These are phyloP conservation scores for Leucoraja ocellata DNA, from an alignment of 2,797 vertebrate genomes.

Conservation along the genomic window DNA sequence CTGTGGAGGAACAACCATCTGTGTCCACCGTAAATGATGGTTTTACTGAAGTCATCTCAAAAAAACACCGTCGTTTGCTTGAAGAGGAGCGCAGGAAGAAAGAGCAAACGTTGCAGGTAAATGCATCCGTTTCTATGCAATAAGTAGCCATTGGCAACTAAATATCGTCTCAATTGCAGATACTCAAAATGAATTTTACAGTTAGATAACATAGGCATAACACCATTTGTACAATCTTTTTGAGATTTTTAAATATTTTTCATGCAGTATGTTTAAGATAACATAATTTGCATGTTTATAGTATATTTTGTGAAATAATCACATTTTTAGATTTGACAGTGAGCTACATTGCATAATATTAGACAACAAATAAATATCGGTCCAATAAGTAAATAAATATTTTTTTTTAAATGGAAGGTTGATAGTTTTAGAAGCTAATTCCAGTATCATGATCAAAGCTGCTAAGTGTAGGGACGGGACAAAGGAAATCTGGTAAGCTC, in stretches of 20 bases:
- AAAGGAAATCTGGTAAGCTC: not conserved
- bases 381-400: no score
- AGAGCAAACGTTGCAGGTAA: constrained; percentile 75
- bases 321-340: not conserved
- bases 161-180: no score
- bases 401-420: not conserved
- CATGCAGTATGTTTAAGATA: not conserved
- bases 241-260: not conserved
- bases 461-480: not conserved
- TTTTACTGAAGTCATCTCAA: constrained; percentile 84
- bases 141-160: no score
- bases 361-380: no score
- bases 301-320: not conserved
- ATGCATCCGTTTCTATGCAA: constrained; percentile 39
- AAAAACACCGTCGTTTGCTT: constrained; percentile 83
- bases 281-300: not conserved
- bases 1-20: constrained; percentile 67
- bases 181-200: not conserved
- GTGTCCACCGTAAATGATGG: constrained; percentile 64
- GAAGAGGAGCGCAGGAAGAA: constrained; percentile 91
- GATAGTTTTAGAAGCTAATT: not conserved
- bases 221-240: not conserved
- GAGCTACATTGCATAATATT: not conserved
- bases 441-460: not conserved
- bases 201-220: not conserved